These are phyloP conservation scores for Aurelia sp. DNA, from an alignment of 30 jellyfish, hydroid and myxozoan genomes.

Conservation along the genomic window DNA sequence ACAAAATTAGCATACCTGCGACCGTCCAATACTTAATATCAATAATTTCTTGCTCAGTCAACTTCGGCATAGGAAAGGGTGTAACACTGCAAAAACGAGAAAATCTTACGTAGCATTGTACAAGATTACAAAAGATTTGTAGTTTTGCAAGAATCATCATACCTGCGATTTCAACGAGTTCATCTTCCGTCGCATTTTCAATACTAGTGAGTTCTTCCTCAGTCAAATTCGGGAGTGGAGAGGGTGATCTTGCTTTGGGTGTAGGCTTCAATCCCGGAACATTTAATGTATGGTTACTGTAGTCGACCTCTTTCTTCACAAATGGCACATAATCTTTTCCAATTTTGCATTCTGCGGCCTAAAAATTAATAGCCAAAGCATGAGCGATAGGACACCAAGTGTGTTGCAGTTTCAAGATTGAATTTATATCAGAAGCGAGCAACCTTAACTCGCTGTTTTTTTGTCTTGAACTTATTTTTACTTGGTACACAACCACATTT, in stretches of 20 bases:
- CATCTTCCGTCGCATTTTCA: constrained; percentile 70
- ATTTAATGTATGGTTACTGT: constrained; percentile 54
- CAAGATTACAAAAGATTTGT: too few relatives aligned
- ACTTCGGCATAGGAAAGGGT: constrained; percentile 64
- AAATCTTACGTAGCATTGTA: too few relatives aligned
- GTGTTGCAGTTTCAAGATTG: too few relatives aligned
- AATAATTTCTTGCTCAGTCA: constrained; percentile 35
- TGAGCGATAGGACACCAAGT: too few relatives aligned
- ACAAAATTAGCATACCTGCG: too few relatives aligned
- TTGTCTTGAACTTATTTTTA: too few relatives aligned
- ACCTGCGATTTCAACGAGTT: constrained; percentile 75
- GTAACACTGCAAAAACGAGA: not conserved
- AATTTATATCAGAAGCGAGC: too few relatives aligned
- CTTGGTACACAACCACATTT: too few relatives aligned
- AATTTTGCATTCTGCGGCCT: constrained; percentile 53
- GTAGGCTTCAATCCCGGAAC: constrained; percentile 35
- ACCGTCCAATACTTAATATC: constrained; percentile 54
- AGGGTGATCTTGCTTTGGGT: constrained; percentile 51
- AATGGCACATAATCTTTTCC: constrained; percentile 59
- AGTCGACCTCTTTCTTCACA: constrained; percentile 40
- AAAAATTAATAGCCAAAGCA: not conserved
- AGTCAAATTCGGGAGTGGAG: constrained; percentile 65
- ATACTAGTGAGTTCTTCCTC: constrained; percentile 37
- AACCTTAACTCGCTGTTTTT: too few relatives aligned
- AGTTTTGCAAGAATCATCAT: not conserved